Conservation (phyloP, 2,888 invertebrate species). For the Drosophila histrio region DNA sequence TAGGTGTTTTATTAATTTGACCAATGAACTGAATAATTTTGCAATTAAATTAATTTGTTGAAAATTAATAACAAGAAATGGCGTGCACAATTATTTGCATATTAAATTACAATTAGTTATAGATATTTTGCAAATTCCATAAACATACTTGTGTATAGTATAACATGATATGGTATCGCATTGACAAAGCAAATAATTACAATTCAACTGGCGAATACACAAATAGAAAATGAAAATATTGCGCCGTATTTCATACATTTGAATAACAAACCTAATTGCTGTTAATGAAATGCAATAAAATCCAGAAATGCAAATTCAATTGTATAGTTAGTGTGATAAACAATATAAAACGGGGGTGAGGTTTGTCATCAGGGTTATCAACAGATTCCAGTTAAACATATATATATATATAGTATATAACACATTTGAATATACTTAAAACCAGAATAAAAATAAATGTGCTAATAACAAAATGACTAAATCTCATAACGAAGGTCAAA, state of each 20-base stretch:
- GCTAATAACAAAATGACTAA: neutral
- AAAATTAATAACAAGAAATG: slow-evolving; percentile 35
- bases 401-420: neutral
- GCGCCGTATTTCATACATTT: slow-evolving; percentile 42
- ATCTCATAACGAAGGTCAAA: neutral
- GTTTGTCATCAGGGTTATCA: slow-evolving; percentile 13
- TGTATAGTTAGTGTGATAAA: slow-evolving; percentile 51
- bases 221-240: slow-evolving; percentile 30
- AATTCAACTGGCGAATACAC: slow-evolving; percentile 22
- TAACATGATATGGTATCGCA: slow-evolving; percentile 26
- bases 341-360: slow-evolving; percentile 8
- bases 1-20: neutral
- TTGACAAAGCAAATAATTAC: slow-evolving; percentile 18
- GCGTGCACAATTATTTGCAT: slow-evolving; percentile 55
- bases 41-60: slow-evolving; percentile 42
- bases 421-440: neutral
- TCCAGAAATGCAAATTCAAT: slow-evolving; percentile 54
- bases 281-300: slow-evolving; percentile 53
- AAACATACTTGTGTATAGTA: slow-evolving; percentile 1
- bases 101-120: slow-evolving; percentile 61
- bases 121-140: slow-evolving; percentile 7
- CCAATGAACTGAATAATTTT: slow-evolving; percentile 20
- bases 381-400: slow-evolving; percentile 13
- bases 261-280: slow-evolving; percentile 48
- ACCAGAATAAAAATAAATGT: slow-evolving; percentile 17